These are phyloP conservation scores for Acanthosepion esculentum DNA, from an alignment of 2,888 invertebrate genomes.

Conservation along the genomic window DNA sequence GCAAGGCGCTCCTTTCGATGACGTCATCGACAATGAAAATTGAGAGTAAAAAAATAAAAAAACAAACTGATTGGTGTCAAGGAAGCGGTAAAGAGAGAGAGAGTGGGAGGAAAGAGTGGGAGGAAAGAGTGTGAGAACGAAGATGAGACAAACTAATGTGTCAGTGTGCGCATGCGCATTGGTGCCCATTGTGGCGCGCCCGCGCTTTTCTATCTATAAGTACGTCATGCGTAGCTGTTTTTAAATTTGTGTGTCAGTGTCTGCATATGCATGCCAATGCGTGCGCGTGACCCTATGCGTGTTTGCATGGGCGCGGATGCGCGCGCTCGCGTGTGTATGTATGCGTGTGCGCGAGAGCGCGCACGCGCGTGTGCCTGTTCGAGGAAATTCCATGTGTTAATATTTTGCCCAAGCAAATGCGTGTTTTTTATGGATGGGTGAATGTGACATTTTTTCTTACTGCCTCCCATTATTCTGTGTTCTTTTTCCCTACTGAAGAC, in stretches of 20 bases:
- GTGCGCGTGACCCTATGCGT: no score
- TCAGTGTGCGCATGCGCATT: not conserved
- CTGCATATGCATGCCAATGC: no score
- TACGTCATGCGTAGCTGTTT: no score
- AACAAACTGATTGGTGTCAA: not conserved
- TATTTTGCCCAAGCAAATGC: not conserved
- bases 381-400: not conserved
- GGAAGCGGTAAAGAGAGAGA: not conserved
- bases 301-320: not conserved
- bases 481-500: no score
- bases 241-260: not conserved
- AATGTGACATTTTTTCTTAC: not conserved
- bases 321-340: not conserved
- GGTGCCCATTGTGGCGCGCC: no score
- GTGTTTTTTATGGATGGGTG: no score
- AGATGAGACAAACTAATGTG: not conserved
- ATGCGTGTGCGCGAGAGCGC: not conserved
- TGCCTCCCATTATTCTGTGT: no score
- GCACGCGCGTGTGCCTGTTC: not conserved
- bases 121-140: not conserved
- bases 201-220: no score
- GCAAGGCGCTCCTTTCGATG: not conserved
- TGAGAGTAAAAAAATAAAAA: not conserved
- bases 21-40: not conserved
- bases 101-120: not conserved